phyloP scores from a whole-genome alignment of 2,797 vertebrate species.

The Acestrorhynchus altus region DNA sequence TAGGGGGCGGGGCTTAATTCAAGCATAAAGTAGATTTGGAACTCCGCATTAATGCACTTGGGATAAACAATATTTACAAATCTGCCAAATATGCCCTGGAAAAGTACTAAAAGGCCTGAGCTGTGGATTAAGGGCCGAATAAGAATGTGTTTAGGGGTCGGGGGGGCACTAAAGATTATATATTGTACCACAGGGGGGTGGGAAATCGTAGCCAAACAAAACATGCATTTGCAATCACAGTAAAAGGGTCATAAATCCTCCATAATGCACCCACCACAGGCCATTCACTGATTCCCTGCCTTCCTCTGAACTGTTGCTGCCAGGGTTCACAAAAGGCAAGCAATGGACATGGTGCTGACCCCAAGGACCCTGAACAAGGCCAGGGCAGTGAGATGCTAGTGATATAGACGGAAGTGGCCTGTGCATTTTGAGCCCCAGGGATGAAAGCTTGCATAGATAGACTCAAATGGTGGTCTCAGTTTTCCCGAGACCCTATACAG shows the following conservation, averaged over 20 bases:
- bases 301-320: constrained; percentile 36
- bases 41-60: neutral
- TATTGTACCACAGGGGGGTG: neutral
- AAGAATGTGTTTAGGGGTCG: neutral
- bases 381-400: constrained; percentile 32
- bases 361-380: constrained; percentile 30
- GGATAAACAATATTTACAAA: constrained; percentile 8
- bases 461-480: constrained; percentile 55
- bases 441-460: constrained; percentile 37
- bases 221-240: constrained; percentile 34
- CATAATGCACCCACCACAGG: constrained; percentile 20
- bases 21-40: constrained; percentile 1
- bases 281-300: constrained; percentile 32
- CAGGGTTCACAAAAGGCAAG: constrained; percentile 11
- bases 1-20: neutral
- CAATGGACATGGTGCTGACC: constrained; percentile 28
- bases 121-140: neutral
- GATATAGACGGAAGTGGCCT: constrained; percentile 32
- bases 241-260: constrained; percentile 49
- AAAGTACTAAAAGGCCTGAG: neutral
- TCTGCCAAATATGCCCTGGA: constrained; percentile 18
- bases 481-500: constrained; percentile 58
- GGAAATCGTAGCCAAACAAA: neutral
- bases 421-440: constrained; percentile 41
- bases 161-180: neutral